Percentiles rank a stretch among this genome's conserved stretches.
phyloP scores from a whole-genome alignment of 2,113 vertebrate species.

The Salvator merianae region DNA sequence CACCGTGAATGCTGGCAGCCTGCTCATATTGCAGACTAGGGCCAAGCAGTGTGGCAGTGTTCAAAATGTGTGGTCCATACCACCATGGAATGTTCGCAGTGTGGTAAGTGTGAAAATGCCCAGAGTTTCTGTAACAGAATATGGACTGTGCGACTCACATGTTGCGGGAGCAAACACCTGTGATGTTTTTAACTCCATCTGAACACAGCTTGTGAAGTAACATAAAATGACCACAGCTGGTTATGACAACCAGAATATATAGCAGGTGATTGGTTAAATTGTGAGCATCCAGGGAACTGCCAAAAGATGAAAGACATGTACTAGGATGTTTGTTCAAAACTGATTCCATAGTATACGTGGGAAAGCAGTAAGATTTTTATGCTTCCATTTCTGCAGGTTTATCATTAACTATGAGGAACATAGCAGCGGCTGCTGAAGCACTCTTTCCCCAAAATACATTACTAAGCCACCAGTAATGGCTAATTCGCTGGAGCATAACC shows the following conservation, averaged over 20 bases:
- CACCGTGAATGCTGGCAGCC: too few relatives aligned
- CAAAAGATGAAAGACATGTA: conserved; percentile 4
- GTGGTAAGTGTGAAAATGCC: too few relatives aligned
- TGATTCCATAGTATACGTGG: conserved; percentile 49
- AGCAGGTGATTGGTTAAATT: neutral
- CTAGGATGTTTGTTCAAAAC: conserved; percentile 33
- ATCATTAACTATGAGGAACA: conserved; percentile 57
- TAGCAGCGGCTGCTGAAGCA: conserved; percentile 23
- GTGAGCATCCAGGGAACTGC: conserved; percentile 41
- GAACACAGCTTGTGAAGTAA: too few relatives aligned
- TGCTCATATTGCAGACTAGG: too few relatives aligned
- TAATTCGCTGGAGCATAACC: conserved; percentile 67
- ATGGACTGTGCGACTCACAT: too few relatives aligned
- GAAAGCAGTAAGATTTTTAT: conserved; percentile 33
- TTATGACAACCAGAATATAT: conserved; percentile 6
- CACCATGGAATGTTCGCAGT: too few relatives aligned
- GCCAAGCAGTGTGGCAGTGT: too few relatives aligned
- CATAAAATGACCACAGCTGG: too few relatives aligned
- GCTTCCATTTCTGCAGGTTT: conserved; percentile 48
- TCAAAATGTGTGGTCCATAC: too few relatives aligned
- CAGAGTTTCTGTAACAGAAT: too few relatives aligned
- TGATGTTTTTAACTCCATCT: too few relatives aligned
- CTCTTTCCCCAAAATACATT: conserved; percentile 22
- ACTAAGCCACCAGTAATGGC: conserved; percentile 63
- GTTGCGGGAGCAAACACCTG: too few relatives aligned